Conservation (phyloP, 2,113 vertebrate genomes). For the Machaerirhynchus nigripectus region DNA sequence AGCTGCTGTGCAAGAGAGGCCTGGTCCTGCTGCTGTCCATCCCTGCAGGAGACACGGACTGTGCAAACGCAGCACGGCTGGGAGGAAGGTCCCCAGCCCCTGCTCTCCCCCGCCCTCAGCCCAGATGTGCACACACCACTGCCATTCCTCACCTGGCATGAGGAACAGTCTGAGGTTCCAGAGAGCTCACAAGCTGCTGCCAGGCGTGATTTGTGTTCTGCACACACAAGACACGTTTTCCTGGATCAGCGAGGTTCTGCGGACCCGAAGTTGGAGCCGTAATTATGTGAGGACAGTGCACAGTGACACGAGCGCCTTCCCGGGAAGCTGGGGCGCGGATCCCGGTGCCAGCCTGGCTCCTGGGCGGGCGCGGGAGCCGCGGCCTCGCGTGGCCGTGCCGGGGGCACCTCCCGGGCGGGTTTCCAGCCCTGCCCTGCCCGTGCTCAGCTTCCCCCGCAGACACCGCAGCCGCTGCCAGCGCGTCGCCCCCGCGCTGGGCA, state of each 20-base stretch:
- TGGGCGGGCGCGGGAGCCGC: rapidly evolving
- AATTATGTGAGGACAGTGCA: not conserved
- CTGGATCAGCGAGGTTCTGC: not conserved
- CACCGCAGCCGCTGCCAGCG: rapidly evolving
- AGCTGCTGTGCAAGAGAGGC: not conserved
- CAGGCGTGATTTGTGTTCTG: not conserved
- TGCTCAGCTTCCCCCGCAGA: not conserved
- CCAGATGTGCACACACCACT: rapidly evolving
- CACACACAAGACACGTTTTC: not conserved
- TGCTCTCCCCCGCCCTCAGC: not conserved
- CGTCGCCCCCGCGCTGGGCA: rapidly evolving
- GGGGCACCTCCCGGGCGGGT: no score
- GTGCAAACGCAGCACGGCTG: not conserved
- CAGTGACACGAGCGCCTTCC: not conserved
- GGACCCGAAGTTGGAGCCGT: not conserved
- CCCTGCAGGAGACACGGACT: rapidly evolving
- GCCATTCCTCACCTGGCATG: rapidly evolving
- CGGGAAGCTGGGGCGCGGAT: not conserved
- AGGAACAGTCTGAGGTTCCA: not conserved
- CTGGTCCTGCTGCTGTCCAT: not conserved
- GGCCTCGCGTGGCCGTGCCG: not conserved
- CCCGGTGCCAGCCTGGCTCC: not conserved
- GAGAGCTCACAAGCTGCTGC: not conserved
- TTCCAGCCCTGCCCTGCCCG: rapidly evolving
- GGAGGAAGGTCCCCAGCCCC: not conserved